Evolutionary conservation across 1,140 invertebrate species (phyloP).

Genomic region (Cyclina sinensis): DNA sequence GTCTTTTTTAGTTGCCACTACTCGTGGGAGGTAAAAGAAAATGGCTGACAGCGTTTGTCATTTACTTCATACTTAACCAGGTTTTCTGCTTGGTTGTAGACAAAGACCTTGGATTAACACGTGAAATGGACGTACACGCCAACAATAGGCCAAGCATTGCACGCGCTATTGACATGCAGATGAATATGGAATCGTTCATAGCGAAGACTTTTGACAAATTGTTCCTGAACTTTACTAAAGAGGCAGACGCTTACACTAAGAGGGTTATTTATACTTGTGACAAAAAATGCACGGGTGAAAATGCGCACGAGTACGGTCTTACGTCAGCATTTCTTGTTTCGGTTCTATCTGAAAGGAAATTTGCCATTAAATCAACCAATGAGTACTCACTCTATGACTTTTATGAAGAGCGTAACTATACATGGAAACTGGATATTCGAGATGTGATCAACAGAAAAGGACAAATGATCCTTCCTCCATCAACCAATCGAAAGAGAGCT

Average conservation of each 20-base stretch:
- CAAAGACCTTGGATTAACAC: background rate
- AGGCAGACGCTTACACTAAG: background rate
- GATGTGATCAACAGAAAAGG: background rate
- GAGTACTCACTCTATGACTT: background rate
- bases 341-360: conserved; percentile 7
- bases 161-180: background rate
- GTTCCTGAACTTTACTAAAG: background rate
- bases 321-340: conserved; percentile 4
- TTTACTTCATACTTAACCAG: background rate
- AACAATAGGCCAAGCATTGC: background rate
- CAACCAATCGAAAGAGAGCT: background rate
- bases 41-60: background rate
- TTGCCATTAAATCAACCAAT: background rate
- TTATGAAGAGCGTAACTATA: conserved; percentile 9
- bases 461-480: background rate
- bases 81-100: background rate
- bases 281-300: background rate
- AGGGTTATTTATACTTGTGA: background rate
- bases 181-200: background rate
- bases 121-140: background rate
- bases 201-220: conserved; percentile 20
- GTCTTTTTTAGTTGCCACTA: too few species aligned
- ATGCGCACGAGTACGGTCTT: conserved; percentile 1
- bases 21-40: background rate
- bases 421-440: background rate